A percentile compares a stretch with the other conserved stretches of the same genome.
Conservation (phyloP, 2,888 invertebrate species). For the Bursaphelenchus okinawaensis region DNA sequence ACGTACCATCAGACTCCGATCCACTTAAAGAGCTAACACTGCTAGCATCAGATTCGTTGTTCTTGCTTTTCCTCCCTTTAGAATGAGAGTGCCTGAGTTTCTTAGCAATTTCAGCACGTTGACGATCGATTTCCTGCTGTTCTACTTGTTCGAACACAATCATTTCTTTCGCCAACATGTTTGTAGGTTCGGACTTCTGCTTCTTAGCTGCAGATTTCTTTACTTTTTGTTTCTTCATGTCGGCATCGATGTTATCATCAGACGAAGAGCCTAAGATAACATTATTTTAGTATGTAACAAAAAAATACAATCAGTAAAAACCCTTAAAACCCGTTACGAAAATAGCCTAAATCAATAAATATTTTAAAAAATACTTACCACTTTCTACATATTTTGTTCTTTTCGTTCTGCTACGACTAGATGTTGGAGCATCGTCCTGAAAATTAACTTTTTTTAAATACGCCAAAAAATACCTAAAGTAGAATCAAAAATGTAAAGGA, state of each 20-base stretch:
- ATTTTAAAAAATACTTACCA: too few relatives aligned
- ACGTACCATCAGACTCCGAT: constrained; percentile 11
- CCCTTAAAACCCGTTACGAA: too few relatives aligned
- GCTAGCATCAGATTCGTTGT: constrained; percentile 5
- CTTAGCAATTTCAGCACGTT: constrained; percentile 14
- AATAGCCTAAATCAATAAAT: too few relatives aligned
- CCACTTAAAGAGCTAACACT: neutral
- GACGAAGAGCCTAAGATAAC: neutral
- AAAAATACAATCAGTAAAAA: too few relatives aligned
- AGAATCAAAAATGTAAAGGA: neutral
- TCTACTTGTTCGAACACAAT: constrained; percentile 94
- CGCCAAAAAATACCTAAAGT: neutral
- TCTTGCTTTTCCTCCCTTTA: constrained; percentile 1
- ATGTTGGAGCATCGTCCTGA: neutral
- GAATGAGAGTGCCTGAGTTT: neutral
- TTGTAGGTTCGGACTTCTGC: constrained; percentile 57
- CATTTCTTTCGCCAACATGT: constrained; percentile 92
- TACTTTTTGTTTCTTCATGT: neutral
- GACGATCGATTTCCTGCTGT: constrained; percentile 84
- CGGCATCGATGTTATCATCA: neutral
- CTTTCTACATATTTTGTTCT: neutral
- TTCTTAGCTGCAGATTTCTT: constrained; percentile 14
- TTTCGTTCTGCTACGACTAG: neutral
- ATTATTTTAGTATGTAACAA: too few relatives aligned
- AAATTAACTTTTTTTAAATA: too few relatives aligned